Conservation (phyloP, 2,797 vertebrate genomes). For the Microhierax caerulescens region DNA sequence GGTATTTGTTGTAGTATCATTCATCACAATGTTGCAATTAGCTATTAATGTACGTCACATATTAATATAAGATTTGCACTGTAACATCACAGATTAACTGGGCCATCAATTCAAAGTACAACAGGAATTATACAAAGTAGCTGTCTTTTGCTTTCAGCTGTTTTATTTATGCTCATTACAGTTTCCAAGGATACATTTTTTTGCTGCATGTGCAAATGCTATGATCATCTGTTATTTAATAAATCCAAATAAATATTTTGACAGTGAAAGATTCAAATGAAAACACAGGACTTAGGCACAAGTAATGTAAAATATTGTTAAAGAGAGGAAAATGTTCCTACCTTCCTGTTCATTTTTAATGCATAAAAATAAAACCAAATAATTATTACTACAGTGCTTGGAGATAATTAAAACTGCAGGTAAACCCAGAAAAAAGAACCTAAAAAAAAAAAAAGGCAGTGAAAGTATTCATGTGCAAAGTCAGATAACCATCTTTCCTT, state of each 20-base stretch:
- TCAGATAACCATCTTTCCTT: neutral
- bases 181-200: conserved; percentile 29
- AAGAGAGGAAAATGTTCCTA: neutral
- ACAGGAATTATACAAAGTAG: conserved; percentile 14
- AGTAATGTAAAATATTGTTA: neutral
- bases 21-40: conserved; percentile 30
- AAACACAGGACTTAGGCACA: neutral
- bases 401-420: neutral
- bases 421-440: neutral
- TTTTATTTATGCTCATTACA: neutral
- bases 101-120: neutral
- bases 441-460: neutral
- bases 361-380: neutral
- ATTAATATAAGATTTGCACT: conserved; percentile 3
- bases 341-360: neutral
- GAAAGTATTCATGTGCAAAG: neutral
- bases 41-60: neutral
- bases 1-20: neutral
- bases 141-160: neutral
- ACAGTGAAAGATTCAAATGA: neutral
- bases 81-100: conserved; percentile 32
- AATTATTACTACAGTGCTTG: neutral
- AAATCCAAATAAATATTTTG: conserved; percentile 17
- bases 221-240: conserved; percentile 5
- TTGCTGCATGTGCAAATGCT: neutral